A percentile compares a stretch with the other conserved stretches of the same genome.
These are phyloP conservation scores for Columba livia DNA, from an alignment of 2,113 vertebrate species.

Conservation along the genomic window DNA sequence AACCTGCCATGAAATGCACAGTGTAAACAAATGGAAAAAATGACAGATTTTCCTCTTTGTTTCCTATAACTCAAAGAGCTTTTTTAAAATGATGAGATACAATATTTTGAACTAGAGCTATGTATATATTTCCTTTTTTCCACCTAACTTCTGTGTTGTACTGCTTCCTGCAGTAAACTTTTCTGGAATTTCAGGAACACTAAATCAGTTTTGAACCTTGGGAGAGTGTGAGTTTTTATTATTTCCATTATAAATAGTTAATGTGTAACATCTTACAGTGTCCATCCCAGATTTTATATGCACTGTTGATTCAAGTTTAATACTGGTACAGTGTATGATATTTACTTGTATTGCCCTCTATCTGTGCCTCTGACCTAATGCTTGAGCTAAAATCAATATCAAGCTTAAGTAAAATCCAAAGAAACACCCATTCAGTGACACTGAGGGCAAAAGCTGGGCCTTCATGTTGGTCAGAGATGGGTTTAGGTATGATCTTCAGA, in stretches of 20 bases:
- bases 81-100: background rate
- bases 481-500: background rate
- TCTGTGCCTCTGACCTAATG: background rate
- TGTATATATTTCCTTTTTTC: background rate
- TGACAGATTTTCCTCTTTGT: background rate
- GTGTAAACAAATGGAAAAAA: background rate
- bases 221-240: background rate
- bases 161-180: background rate
- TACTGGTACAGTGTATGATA: fast-evolving
- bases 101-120: background rate
- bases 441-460: background rate
- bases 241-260: background rate
- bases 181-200: background rate
- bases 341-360: background rate
- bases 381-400: background rate
- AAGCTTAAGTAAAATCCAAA: fast-evolving
- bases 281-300: background rate
- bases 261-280: background rate
- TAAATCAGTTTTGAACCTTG: background rate
- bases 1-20: background rate
- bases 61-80: background rate
- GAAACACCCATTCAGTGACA: background rate
- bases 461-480: background rate
- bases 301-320: too few relatives aligned
- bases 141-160: background rate